Conservation (phyloP, 2,888 invertebrate genomes). For the Holacanthella duospinosa region DNA sequence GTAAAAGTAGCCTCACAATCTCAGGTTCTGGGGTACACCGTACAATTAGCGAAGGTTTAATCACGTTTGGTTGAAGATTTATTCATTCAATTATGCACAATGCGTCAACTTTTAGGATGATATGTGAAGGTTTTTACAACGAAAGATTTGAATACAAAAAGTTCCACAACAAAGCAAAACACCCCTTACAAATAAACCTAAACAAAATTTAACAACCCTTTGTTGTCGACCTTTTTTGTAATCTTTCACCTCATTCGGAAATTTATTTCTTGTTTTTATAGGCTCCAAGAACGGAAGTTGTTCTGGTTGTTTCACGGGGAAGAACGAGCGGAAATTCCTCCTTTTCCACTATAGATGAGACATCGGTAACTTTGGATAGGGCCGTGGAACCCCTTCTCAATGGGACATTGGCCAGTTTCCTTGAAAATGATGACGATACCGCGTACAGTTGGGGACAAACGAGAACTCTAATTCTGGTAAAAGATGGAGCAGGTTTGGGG, state of each 20-base stretch:
- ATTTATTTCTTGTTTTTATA: conserved; percentile 39
- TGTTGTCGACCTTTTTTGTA: no score
- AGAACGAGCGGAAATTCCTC: conserved; percentile 41
- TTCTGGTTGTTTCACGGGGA: conserved; percentile 59
- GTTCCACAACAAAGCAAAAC: no score
- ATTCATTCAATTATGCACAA: no score
- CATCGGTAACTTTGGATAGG: conserved; percentile 37
- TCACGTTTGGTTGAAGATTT: no score
- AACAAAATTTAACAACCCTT: no score
- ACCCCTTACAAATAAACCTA: no score
- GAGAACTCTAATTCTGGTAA: conserved; percentile 47
- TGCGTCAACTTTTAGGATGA: no score
- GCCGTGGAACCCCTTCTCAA: conserved; percentile 32
- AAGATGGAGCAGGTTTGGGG: conserved; percentile 79
- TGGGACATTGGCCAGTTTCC: conserved; percentile 23
- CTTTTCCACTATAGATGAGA: conserved; percentile 36
- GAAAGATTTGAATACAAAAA: no score
- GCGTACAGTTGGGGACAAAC: conserved; percentile 48
- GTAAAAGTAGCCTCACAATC: no score
- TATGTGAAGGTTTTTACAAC: no score
- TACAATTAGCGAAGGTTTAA: no score
- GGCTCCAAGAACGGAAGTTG: conserved; percentile 68
- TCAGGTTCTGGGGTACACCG: no score
- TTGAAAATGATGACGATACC: conserved; percentile 32
- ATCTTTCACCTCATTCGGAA: neutral